A percentile compares a stretch with the other conserved stretches of the same genome.
Conservation (phyloP, 2,888 invertebrate species). For the Rhamphomyia laevipes region DNA sequence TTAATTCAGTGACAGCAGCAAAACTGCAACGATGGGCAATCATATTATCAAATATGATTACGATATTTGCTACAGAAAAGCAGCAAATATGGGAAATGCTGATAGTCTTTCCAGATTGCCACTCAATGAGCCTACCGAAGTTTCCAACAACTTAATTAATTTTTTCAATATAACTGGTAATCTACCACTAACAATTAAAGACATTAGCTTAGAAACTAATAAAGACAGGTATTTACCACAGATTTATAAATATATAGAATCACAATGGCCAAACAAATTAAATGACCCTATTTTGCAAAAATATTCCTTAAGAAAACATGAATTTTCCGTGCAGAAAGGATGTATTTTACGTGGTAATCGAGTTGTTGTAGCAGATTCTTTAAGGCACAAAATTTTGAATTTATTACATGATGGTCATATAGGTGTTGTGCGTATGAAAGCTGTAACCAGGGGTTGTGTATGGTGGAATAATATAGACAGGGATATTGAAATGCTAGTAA, state of each 20-base stretch:
- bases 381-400: neutral
- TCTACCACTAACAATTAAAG: neutral
- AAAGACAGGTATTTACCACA: neutral
- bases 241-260: neutral
- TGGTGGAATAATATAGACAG: neutral
- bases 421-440: conserved; percentile 3
- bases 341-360: conserved; percentile 1
- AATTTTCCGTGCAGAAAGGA: neutral
- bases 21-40: neutral
- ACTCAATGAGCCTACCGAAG: neutral
- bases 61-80: neutral
- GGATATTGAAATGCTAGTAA: neutral
- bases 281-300: neutral
- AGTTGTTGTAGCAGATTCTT: conserved; percentile 1
- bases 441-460: neutral
- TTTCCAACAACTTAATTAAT: neutral
- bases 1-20: neutral
- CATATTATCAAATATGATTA: neutral
- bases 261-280: neutral
- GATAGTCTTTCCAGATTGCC: conserved; percentile 8
- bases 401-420: conserved; percentile 4
- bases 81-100: conserved; percentile 7
- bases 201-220: neutral
- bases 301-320: neutral
- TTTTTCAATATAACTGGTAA: neutral